A percentile compares a stretch with the other conserved stretches of the same genome.
phyloP scores from a whole-genome alignment of 2,888 invertebrate genomes.

The Apodemia hepburni region DNA sequence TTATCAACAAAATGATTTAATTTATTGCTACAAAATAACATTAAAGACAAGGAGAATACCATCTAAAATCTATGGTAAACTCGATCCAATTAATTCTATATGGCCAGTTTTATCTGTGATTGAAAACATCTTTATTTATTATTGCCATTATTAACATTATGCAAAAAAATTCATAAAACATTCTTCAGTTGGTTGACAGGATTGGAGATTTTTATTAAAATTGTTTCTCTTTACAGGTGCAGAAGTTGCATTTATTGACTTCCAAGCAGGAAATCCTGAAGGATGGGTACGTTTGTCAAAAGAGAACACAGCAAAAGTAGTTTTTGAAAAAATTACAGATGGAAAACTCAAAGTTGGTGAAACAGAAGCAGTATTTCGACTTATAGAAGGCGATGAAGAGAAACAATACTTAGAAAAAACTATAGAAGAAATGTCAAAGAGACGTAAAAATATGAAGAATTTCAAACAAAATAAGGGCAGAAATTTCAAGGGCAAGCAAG shows the following conservation, averaged over 20 bases:
- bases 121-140: too few species aligned
- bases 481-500: conserved; percentile 51
- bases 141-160: too few species aligned
- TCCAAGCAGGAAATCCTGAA: conserved; percentile 85
- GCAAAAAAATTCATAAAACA: too few species aligned
- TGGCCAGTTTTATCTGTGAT: too few species aligned
- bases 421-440: conserved; percentile 79
- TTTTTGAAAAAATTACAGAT: conserved; percentile 82
- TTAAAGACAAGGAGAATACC: too few species aligned
- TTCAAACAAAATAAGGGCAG: conserved; percentile 53
- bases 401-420: conserved; percentile 82
- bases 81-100: too few species aligned
- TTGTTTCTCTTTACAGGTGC: conserved; percentile 42
- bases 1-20: too few species aligned
- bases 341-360: conserved; percentile 79
- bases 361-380: conserved; percentile 72
- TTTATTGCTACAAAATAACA: too few species aligned
- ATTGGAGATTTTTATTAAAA: too few species aligned
- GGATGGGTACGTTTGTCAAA: conserved; percentile 87
- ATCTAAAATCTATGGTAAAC: too few species aligned
- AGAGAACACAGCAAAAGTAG: conserved; percentile 84
- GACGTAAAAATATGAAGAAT: conserved; percentile 70
- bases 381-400: conserved; percentile 87
- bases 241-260: conserved; percentile 88
- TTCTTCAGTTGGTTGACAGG: too few species aligned